These are phyloP conservation scores for Apogon talboti DNA, from an alignment of 2,797 vertebrate species.

Conservation along the genomic window DNA sequence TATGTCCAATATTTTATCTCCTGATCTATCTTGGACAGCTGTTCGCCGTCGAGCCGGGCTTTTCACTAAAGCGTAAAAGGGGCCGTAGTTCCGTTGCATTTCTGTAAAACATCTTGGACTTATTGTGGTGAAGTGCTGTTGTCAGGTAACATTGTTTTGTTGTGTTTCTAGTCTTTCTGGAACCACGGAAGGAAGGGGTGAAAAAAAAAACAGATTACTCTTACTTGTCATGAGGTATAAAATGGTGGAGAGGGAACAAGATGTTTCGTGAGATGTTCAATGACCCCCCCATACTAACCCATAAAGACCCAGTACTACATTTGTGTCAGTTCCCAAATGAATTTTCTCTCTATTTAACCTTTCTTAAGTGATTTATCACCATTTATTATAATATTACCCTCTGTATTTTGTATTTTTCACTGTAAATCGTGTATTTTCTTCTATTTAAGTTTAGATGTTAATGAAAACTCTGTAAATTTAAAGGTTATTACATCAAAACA, in stretches of 20 bases:
- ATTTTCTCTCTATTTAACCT: too few species aligned
- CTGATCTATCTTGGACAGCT: conserved; percentile 60
- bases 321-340: too few species aligned
- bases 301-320: too few species aligned
- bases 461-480: too few species aligned
- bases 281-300: conserved; percentile 18
- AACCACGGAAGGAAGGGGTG: conserved; percentile 33
- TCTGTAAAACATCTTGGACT: conserved; percentile 69
- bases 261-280: conserved; percentile 69
- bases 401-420: too few species aligned
- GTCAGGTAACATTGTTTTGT: conserved; percentile 77
- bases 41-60: conserved; percentile 32
- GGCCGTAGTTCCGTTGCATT: conserved; percentile 53
- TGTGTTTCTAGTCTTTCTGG: conserved; percentile 67
- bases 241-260: conserved; percentile 55
- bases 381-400: too few species aligned
- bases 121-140: conserved; percentile 64
- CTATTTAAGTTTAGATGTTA: too few species aligned
- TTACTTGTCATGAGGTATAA: conserved; percentile 71
- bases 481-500: too few species aligned
- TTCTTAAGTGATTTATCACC: too few species aligned
- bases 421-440: too few species aligned
- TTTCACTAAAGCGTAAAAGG: conserved; percentile 66
- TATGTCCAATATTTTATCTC: conserved; percentile 66
- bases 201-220: conserved; percentile 53